Evolutionary conservation across 2,888 invertebrate species (phyloP).

Genomic region (Dysmachus trigonus): DNA sequence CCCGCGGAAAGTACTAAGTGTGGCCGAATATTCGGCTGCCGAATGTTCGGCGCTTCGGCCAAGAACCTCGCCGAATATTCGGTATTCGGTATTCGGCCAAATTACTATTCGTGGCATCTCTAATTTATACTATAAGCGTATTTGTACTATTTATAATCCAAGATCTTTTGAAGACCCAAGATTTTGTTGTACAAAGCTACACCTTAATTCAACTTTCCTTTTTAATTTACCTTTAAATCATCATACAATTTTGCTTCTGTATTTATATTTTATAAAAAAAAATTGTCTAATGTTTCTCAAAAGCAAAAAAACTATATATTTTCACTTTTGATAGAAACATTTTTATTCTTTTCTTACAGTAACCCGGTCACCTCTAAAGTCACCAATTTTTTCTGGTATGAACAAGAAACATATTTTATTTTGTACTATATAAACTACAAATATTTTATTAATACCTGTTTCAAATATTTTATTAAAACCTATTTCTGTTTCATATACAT

Average conservation of each 20-base stretch:
- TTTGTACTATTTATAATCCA: too few species aligned
- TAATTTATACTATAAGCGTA: too few species aligned
- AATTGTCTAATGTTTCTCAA: neutral
- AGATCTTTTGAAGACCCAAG: too few species aligned
- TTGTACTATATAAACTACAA: neutral
- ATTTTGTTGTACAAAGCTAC: neutral
- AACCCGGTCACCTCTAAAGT: neutral
- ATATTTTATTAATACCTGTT: neutral
- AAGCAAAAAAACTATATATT: neutral
- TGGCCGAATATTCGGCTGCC: too few species aligned
- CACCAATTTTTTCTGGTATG: neutral
- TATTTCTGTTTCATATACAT: too few species aligned
- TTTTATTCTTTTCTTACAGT: neutral
- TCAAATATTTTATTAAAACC: neutral
- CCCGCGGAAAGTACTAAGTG: too few species aligned
- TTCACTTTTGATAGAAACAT: neutral
- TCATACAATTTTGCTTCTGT: neutral
- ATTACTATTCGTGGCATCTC: too few species aligned
- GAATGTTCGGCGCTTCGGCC: too few species aligned
- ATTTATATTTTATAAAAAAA: neutral
- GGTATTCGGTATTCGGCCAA: too few species aligned
- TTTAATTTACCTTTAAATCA: neutral
- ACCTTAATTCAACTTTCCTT: neutral
- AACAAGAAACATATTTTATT: neutral
- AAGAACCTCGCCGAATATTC: too few species aligned